Evolutionary conservation across 2,113 vertebrate species (phyloP).

Genomic region (Elephantulus edwardii): DNA sequence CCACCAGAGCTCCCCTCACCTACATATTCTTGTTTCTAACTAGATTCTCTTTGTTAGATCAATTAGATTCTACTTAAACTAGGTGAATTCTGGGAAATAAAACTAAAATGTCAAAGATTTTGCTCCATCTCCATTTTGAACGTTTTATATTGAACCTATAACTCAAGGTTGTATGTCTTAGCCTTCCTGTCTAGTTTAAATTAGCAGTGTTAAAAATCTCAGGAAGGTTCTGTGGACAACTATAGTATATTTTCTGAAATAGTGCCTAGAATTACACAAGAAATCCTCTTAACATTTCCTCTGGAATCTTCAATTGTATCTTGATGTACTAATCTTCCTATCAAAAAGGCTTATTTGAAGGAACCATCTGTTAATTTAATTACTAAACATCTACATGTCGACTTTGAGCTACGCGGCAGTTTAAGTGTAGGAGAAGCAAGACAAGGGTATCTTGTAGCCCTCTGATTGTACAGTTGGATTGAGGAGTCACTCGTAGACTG

Average conservation of each 20-base stretch:
- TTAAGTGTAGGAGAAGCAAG: not conserved
- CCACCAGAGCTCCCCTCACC: too few species aligned
- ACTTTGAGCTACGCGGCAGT: not conserved
- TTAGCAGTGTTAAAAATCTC: not conserved
- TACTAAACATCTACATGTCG: constrained; percentile 38
- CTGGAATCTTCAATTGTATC: constrained; percentile 32
- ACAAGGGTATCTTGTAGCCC: not conserved
- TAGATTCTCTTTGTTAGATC: too few species aligned
- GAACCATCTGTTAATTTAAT: constrained; percentile 33
- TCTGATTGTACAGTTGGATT: not conserved
- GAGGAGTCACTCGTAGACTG: not conserved
- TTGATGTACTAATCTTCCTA: constrained; percentile 41
- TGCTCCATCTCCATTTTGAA: constrained; percentile 1
- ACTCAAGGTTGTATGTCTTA: constrained; percentile 28
- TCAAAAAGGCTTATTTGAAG: constrained; percentile 36
- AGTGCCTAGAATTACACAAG: constrained; percentile 39
- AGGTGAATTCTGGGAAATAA: too few species aligned
- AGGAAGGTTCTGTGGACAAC: not conserved
- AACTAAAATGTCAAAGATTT: constrained; percentile 41
- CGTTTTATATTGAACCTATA: constrained; percentile 32
- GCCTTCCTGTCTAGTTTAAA: constrained; percentile 40
- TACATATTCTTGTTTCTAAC: too few species aligned
- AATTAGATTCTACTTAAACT: too few species aligned
- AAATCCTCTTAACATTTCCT: constrained; percentile 43
- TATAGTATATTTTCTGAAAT: constrained; percentile 14